Evolutionary conservation across 2,113 vertebrate genomes (phyloP).

Genomic region (Antidorcas marsupialis): DNA sequence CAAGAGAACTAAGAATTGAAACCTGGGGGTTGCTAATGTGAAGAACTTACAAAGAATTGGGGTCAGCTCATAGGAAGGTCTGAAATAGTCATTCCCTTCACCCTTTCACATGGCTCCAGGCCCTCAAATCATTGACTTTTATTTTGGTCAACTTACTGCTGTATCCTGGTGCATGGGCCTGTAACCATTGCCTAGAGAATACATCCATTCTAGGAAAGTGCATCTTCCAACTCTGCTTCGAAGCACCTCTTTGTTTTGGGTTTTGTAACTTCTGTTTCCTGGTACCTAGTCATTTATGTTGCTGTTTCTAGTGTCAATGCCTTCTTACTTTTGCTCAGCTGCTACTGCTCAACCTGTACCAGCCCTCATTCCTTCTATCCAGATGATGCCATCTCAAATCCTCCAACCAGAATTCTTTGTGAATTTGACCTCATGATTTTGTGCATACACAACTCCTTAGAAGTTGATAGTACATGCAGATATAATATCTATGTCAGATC

Average conservation of each 20-base stretch:
- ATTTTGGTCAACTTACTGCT: not conserved
- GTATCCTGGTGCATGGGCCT: not conserved
- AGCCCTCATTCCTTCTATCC: not conserved
- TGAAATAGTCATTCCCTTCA: not conserved
- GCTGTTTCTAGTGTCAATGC: not conserved
- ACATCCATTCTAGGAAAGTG: not conserved
- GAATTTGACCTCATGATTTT: not conserved
- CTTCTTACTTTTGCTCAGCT: not conserved
- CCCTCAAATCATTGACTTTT: not conserved
- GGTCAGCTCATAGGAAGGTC: not conserved
- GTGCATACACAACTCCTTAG: not conserved
- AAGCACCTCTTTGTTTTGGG: not conserved
- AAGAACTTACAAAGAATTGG: not conserved
- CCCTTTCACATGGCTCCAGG: not conserved
- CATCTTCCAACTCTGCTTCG: not conserved
- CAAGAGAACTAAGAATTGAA: not conserved
- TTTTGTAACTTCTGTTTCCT: not conserved
- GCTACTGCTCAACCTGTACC: not conserved
- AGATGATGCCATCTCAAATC: not conserved
- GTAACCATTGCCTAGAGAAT: not conserved
- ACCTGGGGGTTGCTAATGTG: fast-evolving
- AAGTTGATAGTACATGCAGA: not conserved
- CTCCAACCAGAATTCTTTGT: not conserved
- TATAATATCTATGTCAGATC: not conserved
- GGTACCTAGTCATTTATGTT: not conserved